A percentile compares a stretch with the other conserved stretches of the same genome.
Conservation (phyloP, 2,797 vertebrate genomes). For the Gallinago nigripennis region DNA sequence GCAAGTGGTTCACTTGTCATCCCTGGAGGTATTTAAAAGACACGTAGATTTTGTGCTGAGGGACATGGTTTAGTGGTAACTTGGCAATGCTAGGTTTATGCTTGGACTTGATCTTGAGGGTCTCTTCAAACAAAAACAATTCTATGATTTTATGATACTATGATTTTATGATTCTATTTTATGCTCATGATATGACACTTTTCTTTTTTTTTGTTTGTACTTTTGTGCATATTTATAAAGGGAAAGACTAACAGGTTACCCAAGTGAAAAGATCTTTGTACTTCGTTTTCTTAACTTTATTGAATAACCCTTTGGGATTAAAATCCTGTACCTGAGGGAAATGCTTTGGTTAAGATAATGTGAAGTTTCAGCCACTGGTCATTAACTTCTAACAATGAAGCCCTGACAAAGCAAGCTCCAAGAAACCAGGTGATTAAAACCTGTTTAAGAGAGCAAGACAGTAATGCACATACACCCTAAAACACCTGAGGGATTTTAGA, state of each 20-base stretch:
- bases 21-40: background rate
- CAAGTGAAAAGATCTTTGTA: background rate
- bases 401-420: background rate
- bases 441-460: background rate
- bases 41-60: background rate
- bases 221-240: background rate
- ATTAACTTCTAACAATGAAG: background rate
- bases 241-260: background rate
- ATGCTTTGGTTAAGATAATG: background rate
- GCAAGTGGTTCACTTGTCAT: background rate
- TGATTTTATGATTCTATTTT: background rate
- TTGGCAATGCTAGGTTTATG: background rate
- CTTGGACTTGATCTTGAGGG: background rate
- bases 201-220: background rate
- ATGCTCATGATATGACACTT: background rate
- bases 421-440: background rate
- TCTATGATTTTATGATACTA: background rate
- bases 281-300: background rate
- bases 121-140: background rate
- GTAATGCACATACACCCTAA: background rate
- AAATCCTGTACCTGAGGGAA: rapidly evolving
- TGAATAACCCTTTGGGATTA: background rate
- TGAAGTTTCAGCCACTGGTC: background rate
- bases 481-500: background rate
- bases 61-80: background rate